Conservation (phyloP, 2,888 invertebrate species). For the Pachymerium ferrugineum region DNA sequence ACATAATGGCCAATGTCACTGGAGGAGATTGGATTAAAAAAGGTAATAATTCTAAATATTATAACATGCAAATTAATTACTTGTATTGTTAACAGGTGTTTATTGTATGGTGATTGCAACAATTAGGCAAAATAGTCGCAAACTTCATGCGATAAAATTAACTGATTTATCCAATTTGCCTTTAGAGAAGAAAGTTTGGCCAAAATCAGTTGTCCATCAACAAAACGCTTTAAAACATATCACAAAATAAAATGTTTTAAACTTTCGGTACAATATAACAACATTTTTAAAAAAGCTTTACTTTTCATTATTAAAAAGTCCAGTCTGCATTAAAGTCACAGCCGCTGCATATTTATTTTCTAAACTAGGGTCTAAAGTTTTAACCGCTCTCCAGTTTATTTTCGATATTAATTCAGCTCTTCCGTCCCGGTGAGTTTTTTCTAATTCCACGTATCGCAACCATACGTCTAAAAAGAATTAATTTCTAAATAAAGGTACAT, state of each 20-base stretch:
- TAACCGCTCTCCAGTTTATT: conserved; percentile 60
- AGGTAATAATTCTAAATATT: not conserved
- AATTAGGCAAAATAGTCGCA: not conserved
- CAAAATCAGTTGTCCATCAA: too few relatives aligned
- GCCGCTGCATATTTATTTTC: conserved; percentile 47
- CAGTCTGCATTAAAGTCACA: conserved; percentile 38
- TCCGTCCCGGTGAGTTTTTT: conserved; percentile 52
- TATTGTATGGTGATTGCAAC: not conserved
- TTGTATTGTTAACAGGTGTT: too few relatives aligned
- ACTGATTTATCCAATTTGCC: not conserved
- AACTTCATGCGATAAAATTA: not conserved
- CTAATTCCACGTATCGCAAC: conserved; percentile 67
- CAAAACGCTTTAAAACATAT: too few relatives aligned
- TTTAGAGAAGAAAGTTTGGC: not conserved
- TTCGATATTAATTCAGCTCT: conserved; percentile 41
- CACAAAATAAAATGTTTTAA: too few relatives aligned
- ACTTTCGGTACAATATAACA: too few relatives aligned
- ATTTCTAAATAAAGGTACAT: too few relatives aligned
- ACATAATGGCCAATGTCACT: not conserved
- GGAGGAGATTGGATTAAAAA: not conserved
- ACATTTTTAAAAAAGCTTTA: not conserved
- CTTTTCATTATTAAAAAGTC: not conserved
- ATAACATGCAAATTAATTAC: not conserved
- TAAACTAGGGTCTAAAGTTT: conserved; percentile 54
- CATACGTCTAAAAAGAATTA: conserved; percentile 56